Evolutionary conservation across 2,113 vertebrate species (phyloP).

Genomic region (Muntiacus reevesi): DNA sequence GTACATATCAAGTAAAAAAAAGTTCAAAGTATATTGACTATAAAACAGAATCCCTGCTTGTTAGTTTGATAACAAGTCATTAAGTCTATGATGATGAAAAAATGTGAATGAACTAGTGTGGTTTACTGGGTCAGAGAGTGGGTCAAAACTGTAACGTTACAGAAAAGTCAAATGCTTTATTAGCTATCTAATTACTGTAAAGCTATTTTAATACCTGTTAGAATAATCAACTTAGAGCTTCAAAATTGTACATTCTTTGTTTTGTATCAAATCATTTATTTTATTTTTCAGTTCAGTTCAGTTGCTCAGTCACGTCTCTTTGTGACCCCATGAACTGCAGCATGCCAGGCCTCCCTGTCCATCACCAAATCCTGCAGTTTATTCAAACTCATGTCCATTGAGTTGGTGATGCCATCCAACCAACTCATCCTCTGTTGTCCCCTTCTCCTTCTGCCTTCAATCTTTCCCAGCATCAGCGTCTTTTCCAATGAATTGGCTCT

Average conservation of each 20-base stretch:
- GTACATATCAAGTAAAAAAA: not conserved
- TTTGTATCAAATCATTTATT: not conserved
- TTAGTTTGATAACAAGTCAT: not conserved
- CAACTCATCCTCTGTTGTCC: not conserved
- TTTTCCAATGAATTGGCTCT: not conserved
- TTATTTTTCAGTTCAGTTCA: not conserved
- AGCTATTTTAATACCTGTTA: not conserved
- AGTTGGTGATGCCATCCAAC: not conserved
- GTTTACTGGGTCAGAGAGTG: not conserved
- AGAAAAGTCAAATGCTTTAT: not conserved
- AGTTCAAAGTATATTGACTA: not conserved
- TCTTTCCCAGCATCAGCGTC: not conserved
- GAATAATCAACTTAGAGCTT: not conserved
- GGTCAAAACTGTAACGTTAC: not conserved
- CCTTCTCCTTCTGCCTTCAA: not conserved
- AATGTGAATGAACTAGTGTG: not conserved
- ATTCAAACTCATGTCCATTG: not conserved
- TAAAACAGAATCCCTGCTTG: not conserved
- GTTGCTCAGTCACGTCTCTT: accelerated
- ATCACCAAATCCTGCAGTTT: not conserved
- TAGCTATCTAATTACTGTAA: not conserved
- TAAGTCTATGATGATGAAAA: not conserved
- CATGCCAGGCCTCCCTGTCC: not conserved
- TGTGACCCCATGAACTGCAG: not conserved
- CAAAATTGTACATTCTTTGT: not conserved